Percentiles rank a stretch among this genome's conserved stretches.
Conservation (phyloP, 1,140 invertebrate species). For the Hylaeus anthracinus region DNA sequence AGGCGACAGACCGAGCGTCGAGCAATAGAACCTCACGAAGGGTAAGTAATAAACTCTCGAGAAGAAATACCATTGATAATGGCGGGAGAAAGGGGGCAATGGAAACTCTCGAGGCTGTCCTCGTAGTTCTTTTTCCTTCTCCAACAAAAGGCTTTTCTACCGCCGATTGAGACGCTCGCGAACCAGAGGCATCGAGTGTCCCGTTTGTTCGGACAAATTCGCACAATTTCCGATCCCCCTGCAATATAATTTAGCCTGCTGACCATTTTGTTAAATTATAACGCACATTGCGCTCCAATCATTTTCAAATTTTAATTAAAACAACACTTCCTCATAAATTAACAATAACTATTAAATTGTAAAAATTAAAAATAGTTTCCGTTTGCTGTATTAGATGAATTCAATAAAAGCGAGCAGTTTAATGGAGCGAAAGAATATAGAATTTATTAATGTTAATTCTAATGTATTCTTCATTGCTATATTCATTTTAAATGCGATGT, state of each 20-base stretch:
- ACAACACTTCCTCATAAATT: too few relatives aligned
- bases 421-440: too few relatives aligned
- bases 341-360: too few relatives aligned
- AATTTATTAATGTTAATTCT: too few relatives aligned
- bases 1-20: slow-evolving; percentile 57
- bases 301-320: too few relatives aligned
- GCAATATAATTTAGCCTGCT: neutral
- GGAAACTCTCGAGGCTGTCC: slow-evolving; percentile 29
- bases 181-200: neutral
- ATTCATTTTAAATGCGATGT: too few relatives aligned
- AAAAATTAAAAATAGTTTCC: too few relatives aligned
- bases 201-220: neutral
- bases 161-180: neutral
- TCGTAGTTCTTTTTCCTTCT: slow-evolving; percentile 32
- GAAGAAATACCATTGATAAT: slow-evolving; percentile 61
- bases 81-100: slow-evolving; percentile 35
- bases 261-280: neutral
- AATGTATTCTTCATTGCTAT: too few relatives aligned
- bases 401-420: too few relatives aligned
- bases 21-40: slow-evolving; percentile 55
- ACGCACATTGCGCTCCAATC: too few relatives aligned
- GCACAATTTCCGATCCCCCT: neutral
- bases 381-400: too few relatives aligned
- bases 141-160: slow-evolving; percentile 40
- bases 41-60: slow-evolving; percentile 63